A percentile compares a stretch with the other conserved stretches of the same genome.
Conservation (phyloP, 2,888 invertebrate species). For the Digitonthophagus gazella region DNA sequence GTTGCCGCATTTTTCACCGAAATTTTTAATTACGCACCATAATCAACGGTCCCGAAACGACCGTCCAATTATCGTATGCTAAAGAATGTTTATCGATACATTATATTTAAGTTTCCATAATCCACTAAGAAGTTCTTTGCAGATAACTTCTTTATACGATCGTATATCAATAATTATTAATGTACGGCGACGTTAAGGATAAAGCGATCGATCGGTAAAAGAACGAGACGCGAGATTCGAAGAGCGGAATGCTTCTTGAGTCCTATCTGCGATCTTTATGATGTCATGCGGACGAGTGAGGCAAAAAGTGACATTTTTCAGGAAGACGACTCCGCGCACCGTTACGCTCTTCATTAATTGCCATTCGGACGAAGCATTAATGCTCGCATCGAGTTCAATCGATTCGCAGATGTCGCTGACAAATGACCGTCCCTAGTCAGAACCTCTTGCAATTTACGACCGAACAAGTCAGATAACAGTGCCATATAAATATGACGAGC, state of each 20-base stretch:
- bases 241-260: background rate
- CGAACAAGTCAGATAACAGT: background rate
- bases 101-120: no score
- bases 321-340: constrained; percentile 9
- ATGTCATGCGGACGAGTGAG: constrained; percentile 5
- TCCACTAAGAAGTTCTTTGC: no score
- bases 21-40: background rate
- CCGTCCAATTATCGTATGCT: no score
- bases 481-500: background rate
- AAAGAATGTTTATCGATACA: no score
- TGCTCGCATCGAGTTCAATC: constrained; percentile 21
- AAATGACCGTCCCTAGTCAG: background rate
- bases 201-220: background rate
- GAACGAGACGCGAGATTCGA: background rate
- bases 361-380: constrained; percentile 8
- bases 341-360: constrained; percentile 16
- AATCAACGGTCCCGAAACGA: no score
- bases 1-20: background rate
- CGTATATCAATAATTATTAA: background rate
- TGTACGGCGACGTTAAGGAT: background rate
- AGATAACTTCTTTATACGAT: background rate
- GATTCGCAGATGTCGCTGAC: constrained; percentile 13
- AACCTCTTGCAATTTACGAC: background rate
- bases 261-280: constrained; percentile 15
- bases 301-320: constrained; percentile 15